Conservation (phyloP, 2,888 invertebrate genomes). For the Mythimna ferrago region DNA sequence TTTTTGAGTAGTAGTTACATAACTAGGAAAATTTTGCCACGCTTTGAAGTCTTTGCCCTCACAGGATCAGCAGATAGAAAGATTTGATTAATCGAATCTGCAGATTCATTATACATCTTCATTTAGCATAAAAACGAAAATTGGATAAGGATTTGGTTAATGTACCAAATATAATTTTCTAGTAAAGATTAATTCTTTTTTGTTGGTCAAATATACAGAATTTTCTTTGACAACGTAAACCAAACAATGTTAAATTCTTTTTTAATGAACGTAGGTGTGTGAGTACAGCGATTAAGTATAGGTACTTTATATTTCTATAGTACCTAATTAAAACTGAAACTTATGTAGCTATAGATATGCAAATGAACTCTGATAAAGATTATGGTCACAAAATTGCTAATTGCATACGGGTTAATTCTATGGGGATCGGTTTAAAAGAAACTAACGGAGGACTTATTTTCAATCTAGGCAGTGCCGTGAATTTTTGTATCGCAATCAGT, state of each 20-base stretch:
- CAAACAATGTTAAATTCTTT: not conserved
- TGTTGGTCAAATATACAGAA: not conserved
- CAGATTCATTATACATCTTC: not conserved
- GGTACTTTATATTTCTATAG: not conserved
- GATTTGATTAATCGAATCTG: not conserved
- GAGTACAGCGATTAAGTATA: not conserved
- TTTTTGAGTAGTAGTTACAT: not conserved
- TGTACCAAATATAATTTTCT: not conserved
- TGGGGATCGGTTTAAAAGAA: not conserved
- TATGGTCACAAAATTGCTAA: not conserved
- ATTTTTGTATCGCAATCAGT: conserved; percentile 6
- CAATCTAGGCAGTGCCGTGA: conserved; percentile 9
- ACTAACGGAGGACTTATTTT: not conserved
- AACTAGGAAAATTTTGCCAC: not conserved
- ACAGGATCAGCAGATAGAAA: not conserved
- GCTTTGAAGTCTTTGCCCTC: not conserved
- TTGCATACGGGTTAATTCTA: not conserved
- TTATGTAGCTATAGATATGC: not conserved
- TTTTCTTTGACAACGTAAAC: not conserved
- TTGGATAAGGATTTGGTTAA: no score
- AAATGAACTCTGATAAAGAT: conserved; percentile 14
- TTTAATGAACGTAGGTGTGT: no score
- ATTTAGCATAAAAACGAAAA: no score
- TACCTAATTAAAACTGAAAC: not conserved
- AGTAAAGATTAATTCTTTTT: not conserved